A percentile compares a stretch with the other conserved stretches of the same genome.
Conservation (phyloP, 2,113 vertebrate species). For the Ptilonorhynchus violaceus region DNA sequence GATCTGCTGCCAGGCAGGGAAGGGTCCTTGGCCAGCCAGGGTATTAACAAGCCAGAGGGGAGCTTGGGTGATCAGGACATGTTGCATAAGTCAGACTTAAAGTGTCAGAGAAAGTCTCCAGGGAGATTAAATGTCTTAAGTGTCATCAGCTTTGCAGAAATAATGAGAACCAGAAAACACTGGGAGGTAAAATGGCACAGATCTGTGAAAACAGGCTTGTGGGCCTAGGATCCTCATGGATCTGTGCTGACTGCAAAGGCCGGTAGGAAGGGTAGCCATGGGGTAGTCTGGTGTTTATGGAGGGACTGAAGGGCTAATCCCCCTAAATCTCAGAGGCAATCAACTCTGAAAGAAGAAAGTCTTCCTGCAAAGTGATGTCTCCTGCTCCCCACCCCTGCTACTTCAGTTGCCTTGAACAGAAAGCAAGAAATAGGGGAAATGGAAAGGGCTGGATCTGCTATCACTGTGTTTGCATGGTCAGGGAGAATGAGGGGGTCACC, state of each 20-base stretch:
- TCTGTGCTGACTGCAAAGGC: not conserved
- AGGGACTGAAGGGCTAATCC: not conserved
- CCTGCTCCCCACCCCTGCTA: not conserved
- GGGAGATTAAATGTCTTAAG: not conserved
- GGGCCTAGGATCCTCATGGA: not conserved
- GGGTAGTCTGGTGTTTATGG: not conserved
- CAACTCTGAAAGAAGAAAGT: not conserved
- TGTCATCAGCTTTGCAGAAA: slow-evolving; percentile 30
- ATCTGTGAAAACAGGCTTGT: not conserved
- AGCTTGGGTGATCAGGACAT: not conserved
- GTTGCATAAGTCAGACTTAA: not conserved
- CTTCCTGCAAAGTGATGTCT: not conserved
- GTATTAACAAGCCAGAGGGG: slow-evolving; percentile 22
- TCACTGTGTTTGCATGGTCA: not conserved
- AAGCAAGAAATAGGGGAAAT: not conserved
- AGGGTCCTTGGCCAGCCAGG: not conserved
- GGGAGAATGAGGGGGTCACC: not conserved
- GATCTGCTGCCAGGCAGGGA: not conserved
- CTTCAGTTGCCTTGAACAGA: not conserved
- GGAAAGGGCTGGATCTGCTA: not conserved
- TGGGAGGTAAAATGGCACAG: not conserved
- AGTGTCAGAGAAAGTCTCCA: not conserved
- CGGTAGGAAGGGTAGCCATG: fast-evolving
- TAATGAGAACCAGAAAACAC: slow-evolving; percentile 41
- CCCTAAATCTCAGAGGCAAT: not conserved